Base-by-base conservation (phyloP, 2,888 invertebrate species). In the Drosophila neoperkinsi region DNA sequence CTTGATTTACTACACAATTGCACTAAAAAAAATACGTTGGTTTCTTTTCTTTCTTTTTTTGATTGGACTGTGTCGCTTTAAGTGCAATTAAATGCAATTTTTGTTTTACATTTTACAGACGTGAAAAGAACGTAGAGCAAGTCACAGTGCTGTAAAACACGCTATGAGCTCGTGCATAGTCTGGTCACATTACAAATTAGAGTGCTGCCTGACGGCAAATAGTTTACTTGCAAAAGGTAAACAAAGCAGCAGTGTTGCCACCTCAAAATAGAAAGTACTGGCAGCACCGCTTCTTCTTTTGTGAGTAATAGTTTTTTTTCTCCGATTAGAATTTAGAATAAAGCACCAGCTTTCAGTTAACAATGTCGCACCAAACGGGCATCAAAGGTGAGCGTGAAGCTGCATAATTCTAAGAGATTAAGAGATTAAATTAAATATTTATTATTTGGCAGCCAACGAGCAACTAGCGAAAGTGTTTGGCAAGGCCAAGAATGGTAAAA, bases 321-420 rank as follows among this genome's bases (percentile, higher is more conserved):
- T 52, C 51, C 72, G 66, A 57, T 70, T 72, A 66, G 63, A 61
- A 72, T 71, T 73, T 71, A 71, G 43, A 67, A 58, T 53, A 67
- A 53, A 49, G 56, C 52, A 50, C 46, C 58, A 62, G 36, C 52
- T 33, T 77, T 61, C 46, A 63, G 51, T 66, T 62, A 57, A 66
- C 30, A 57, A 97, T 97, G 97, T 97, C 97, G 91, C 97, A 97
- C 93, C 97, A 97, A 94, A 97, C 97, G 21, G 97, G 97, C 92
- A 97, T 98, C 82, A 96, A 96, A 95, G 97, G 97, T 97, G 94
- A 72, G 76, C 11, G n/a, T 30, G 10, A 2, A 18, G 7, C 16
- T 9, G 1, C 1, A 4, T 1, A 18, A 33, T 11, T 46, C 7
- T 1, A 10, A 49, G n/a, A 46, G 0, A 34, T 51, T 7, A 0